Evolutionary conservation across 2,888 invertebrate species (phyloP), one percentile per base, ranked within the genome.

Genomic region (Perdita meconis): DNA sequence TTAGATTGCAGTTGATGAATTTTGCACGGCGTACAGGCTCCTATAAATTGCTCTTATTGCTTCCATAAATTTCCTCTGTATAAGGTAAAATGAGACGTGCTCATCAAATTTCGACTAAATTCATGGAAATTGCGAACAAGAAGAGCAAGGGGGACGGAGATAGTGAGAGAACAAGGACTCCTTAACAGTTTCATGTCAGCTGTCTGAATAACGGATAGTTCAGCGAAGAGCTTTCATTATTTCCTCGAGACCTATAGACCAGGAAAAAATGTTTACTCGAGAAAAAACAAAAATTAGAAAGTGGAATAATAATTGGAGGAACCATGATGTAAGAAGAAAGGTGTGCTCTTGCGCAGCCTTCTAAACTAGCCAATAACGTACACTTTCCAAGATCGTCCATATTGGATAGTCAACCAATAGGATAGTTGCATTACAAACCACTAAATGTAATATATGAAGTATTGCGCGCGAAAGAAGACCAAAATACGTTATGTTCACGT

Each of bases 11-110:
- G 57, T 64, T 70, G 76, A 76, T 78, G 78, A 76, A 78, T 78
- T 78, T 60, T 66, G 30, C 61, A 57, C 56, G 44, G 56, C 56
- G 78, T 51, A 64, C 50, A 42, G 44, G 66, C 65, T 66, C 76
- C 60, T 76, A 70, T 71, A 78, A 78, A 78, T 78, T 78, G 66
- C 77, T 77, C 78, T 71, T 78, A 78, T 78, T 76, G 77, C 78
- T 70, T 71, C 71, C 70, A 78, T 76, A 77, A 78, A 78, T 78
- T 78, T 66, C 78, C 77, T 71, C 70, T 71, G 78, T 76, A 64
- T 71, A 55, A 67, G 78, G 55, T 70, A 70, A 77, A 78, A 78
- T 69, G 78, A 78, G 77, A 78, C 75, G 65, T 34, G 78, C 67
- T 77, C 70, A 68, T 80, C 69, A 65, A 77, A 57, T 80, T 66